Conservation (phyloP, 2,113 vertebrate species). For the Ginglymostoma cirratum region DNA sequence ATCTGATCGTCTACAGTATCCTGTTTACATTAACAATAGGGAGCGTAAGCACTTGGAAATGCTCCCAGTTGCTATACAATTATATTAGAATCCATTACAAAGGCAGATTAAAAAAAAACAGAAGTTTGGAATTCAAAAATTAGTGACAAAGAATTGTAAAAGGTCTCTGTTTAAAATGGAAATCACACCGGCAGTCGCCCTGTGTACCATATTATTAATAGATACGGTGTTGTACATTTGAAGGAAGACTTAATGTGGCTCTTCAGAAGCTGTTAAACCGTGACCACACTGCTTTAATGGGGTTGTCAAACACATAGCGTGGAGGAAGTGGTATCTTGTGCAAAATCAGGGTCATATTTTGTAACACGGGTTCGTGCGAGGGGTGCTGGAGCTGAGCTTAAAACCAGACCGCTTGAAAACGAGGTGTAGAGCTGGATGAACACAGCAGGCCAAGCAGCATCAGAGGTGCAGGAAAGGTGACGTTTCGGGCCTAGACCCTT, state of each 20-base stretch:
- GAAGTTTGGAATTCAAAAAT: not conserved
- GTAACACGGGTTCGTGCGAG: not conserved
- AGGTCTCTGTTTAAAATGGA: not conserved
- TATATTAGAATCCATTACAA: not conserved
- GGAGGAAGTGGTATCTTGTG: slow-evolving; percentile 11
- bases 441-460: no score
- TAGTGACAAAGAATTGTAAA: no score
- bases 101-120: not conserved
- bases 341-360: not conserved
- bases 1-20: not conserved
- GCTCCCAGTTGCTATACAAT: not conserved
- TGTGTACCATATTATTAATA: not conserved
- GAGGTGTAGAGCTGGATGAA: no score
- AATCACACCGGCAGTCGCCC: not conserved
- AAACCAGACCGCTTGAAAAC: not conserved
- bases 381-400: not conserved
- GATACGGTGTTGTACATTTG: not conserved
- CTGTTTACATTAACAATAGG: not conserved
- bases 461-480: no score
- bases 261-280: not conserved
- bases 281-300: slow-evolving; percentile 11
- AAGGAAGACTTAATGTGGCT: not conserved
- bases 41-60: not conserved
- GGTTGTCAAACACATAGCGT: not conserved
- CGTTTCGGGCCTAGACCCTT: no score